Evolutionary conservation across 2,113 vertebrate genomes (phyloP), one percentile per base, ranked within the genome.

Genomic region (mouse (Mus musculus)): DNA sequence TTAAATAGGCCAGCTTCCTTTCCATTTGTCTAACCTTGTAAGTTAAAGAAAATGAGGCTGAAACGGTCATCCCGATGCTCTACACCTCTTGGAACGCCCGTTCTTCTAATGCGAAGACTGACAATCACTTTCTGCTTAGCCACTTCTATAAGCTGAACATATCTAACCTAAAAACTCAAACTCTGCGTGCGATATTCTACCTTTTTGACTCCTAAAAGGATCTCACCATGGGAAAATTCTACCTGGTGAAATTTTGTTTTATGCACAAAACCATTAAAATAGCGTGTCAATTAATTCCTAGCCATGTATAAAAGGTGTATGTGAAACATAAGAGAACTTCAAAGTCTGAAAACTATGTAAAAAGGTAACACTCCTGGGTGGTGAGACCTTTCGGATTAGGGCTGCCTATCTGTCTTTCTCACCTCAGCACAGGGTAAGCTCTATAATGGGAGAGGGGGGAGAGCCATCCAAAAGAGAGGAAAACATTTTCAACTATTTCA

Each of bases 401-500:
- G 39, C 63, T 81, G 72, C 33, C 71, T 75, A 82, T 33, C 3
- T 93, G 49, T 54, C 52, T 95, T 93, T 90, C 30, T 97, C 69
- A 92, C 65, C 30, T 84, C n/a, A 84, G 33, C 42, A 67, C 30
- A 75, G 16, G 85, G 84, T 36, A 49, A 69, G 20, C n/a, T 87
- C 46, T 87, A 84, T 73, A 28, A 46, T 54, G 3, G 86, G 33
- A 65, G 28, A 16, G 13, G 17, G 16, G 14, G 7, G 26, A 63
- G 39, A 85, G 39, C 12, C 36, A 4, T 36, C 54, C 36, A 82
- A 80, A 36, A 84, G 71, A 88, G 59, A 78, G 14, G 19, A 84
- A 92, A 94, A 39, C 56, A 91, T 71, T 65, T 85, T 24, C 65
- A 81, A 95, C 42, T 81, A 81, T 87, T 86, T 30, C 59, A 93